Evolutionary conservation across 2,888 invertebrate genomes (phyloP).

Genomic region (Trilocha varians): DNA sequence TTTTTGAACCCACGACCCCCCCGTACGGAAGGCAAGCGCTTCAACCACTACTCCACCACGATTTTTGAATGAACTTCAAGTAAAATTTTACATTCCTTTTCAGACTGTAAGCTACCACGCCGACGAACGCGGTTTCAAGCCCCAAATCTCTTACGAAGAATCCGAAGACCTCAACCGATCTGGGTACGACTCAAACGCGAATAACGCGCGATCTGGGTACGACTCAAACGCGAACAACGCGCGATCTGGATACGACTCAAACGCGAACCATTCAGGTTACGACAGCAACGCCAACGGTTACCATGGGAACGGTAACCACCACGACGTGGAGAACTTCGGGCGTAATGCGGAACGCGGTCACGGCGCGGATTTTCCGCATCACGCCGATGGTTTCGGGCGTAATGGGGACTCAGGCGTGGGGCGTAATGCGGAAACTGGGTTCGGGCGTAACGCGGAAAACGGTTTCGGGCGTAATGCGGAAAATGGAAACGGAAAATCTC

Average conservation of each 20-base stretch:
- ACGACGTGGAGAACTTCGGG: constrained; percentile 23
- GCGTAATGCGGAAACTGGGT: too few relatives aligned
- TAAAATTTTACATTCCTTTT: constrained; percentile 7
- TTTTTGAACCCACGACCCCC: too few relatives aligned
- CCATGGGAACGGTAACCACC: constrained; percentile 18
- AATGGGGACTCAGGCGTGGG: neutral
- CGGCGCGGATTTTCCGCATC: neutral
- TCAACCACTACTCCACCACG: too few relatives aligned
- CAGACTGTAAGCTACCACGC: constrained; percentile 79
- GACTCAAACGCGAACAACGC: constrained; percentile 21
- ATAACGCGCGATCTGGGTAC: constrained; percentile 25
- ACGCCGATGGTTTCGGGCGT: neutral
- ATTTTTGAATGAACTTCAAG: neutral
- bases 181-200: constrained; percentile 49
- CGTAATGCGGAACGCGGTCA: neutral
- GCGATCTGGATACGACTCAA: constrained; percentile 19
- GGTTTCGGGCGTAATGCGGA: neutral
- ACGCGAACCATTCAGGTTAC: constrained; percentile 18
- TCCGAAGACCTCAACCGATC: constrained; percentile 42
- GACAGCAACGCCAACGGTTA: constrained; percentile 15
- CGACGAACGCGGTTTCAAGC: constrained; percentile 77
- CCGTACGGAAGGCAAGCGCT: too few relatives aligned
- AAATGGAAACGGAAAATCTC: neutral
- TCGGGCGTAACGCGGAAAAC: neutral
- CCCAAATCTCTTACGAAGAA: constrained; percentile 77